These are phyloP conservation scores for Hemaris fuciformis DNA, from an alignment of 2,888 invertebrate genomes.

Conservation along the genomic window DNA sequence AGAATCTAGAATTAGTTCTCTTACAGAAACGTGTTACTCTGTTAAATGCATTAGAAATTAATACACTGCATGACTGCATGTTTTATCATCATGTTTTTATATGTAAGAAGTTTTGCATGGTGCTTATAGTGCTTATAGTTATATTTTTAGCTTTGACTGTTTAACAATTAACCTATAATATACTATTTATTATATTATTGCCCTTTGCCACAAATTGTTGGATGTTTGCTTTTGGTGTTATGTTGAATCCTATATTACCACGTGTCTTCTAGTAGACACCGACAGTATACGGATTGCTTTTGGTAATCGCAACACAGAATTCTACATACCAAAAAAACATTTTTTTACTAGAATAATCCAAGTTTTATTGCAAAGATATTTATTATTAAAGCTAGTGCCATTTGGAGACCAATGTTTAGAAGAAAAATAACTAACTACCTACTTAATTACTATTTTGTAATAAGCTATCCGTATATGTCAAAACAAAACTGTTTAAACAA, in stretches of 20 bases:
- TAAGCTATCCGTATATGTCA: background rate
- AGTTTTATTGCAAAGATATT: no score
- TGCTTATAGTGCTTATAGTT: conserved; percentile 3
- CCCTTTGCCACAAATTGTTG: background rate
- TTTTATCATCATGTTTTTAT: background rate
- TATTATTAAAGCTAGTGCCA: no score
- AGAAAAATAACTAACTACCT: no score
- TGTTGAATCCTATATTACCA: no score
- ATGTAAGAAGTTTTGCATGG: background rate
- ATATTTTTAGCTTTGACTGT: background rate
- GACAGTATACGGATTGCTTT: background rate
- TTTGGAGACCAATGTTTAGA: no score
- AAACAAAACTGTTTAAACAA: background rate
- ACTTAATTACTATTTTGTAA: no score
- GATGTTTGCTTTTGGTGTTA: background rate
- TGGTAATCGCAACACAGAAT: background rate
- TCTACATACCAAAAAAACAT: background rate
- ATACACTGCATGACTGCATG: conserved; percentile 1
- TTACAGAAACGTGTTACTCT: background rate
- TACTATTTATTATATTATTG: background rate
- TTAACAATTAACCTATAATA: background rate
- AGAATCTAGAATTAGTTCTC: background rate
- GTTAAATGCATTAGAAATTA: background rate
- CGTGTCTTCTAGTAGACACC: no score
- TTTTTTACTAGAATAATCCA: no score